Evolutionary conservation across 2,797 vertebrate species (phyloP), one percentile per base, ranked within the genome.

Genomic region (Anas flavirostris): DNA sequence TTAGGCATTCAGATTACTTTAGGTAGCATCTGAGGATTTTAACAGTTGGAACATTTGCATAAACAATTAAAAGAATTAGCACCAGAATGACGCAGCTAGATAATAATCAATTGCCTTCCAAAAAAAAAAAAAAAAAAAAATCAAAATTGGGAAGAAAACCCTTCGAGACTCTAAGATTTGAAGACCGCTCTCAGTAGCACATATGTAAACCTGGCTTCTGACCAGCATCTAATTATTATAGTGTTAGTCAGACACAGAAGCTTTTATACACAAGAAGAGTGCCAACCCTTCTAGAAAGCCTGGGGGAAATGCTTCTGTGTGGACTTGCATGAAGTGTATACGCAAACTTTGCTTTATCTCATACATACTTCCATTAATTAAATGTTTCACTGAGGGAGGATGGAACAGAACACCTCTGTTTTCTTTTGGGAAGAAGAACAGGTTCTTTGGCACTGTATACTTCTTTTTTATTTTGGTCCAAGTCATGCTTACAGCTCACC

Each of bases 41-140:
- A 92, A 84, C 94, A 86, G 77, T 91, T 96, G 81, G 67, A 84
- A 81, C 15, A 96, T 95, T 96, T 90, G 88, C 93, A 94, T 86
- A 93, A 97, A 96, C 96, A 96, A 95, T 96, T 88, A 95, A 84
- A 84, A 94, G 68, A 95, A 97, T 97, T 95, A 93, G n/a, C 86
- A 83, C 72, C 48, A 95, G 92, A 91, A 89, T 52, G 64, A 75
- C 29, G 48, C 82, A 89, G 82, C 46, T 84, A 86, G 86, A 90
- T 84, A 90, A 91, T 73, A 63, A 88, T 78, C 76, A 82, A 87
- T 69, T 44, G 50, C 63, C 50, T 59, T 53, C 59, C 39, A 90
- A 92, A 89, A 70, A 39, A 83, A 62, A 46, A 70, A 39, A 83
- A 62, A 46, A 48, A 50, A 22, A 25, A 48, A 26, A 50, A 7